Base-by-base conservation (phyloP, 1,140 invertebrate genomes). In the Adoxophyes honmai region DNA sequence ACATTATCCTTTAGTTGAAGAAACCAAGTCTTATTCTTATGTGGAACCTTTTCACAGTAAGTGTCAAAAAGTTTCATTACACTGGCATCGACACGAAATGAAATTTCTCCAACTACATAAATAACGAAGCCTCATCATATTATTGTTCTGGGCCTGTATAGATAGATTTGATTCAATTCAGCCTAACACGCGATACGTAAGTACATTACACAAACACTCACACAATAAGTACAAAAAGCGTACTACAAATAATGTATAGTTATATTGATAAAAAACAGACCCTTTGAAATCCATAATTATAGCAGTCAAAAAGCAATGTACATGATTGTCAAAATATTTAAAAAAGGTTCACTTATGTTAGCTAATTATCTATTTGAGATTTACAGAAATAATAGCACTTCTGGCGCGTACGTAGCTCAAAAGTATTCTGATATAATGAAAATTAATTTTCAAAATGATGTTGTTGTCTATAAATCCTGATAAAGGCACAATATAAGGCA, bases 401-500 rank as follows among this genome's bases (percentile, higher is more conserved):
- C n/a, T 36, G 18, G 11, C 39, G 18, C 16, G 10, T 21, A 21
- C 16, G 10, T 48, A n/a, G 21, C 21, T 48, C 18, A 18, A 48
- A 21, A 48, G 42, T 48, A 48, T 16, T 48, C 18, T 21, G 10
- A 38, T 13, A 5, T 21, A 48, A 11, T 28, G 42, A 28, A 3
- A 6, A 28, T 28, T 28, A 28, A 28, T 3, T 28, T 28, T 28
- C n/a, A n/a, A 28, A 28, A 28, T 28, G 21, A 28, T 28, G n/a
- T 48, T 28, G n/a, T 16, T 44, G 0, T n/a, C 21, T 44, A 18
- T n/a, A 44, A 44, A 16, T 36, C 28, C 52, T 13, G 52, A 53
- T 18, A 53, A 53, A 53, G 52, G 52, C 52, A 53, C 52, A 36
- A 48, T 48, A n/a, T 48, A 48, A 48, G 42, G 42, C 42, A 48